Evolutionary conservation across 2,113 vertebrate species (phyloP), one percentile per base, ranked within the genome.

Genomic region (Atlantisia rogersi): DNA sequence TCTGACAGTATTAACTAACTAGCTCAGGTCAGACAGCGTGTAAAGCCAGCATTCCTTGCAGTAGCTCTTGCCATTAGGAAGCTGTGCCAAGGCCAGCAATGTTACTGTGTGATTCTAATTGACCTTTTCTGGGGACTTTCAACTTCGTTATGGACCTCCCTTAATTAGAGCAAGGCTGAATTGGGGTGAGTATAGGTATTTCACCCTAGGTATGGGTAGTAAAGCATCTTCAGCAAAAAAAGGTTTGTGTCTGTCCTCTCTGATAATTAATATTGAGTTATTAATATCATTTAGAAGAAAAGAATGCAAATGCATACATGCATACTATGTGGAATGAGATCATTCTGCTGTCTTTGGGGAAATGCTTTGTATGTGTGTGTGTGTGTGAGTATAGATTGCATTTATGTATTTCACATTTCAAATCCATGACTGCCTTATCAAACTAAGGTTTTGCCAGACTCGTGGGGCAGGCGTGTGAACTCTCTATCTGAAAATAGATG

Each of bases 201-300:
- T 58, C n/a, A 7, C 48, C 5, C 4, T 40, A 39, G 29, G 19
- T 52, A 12, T 75, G 35, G 31, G 7, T 40, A 53, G 10, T 11
- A 81, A 94, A 26, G 46, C 42, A 48, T 35, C 68, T 92, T 67
- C 37, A 81, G 52, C 32, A 58, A 77, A 81, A 28, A 17, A 25
- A 31, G 7, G 29, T 74, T 76, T 69, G 12, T 29, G 7, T 83
- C 58, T 88, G 28, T 88, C 6, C 11, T 8, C 14, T 56, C 80
- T 71, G 28, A 39, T 81, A 75, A 70, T 95, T 86, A 68, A 46
- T 65, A 56, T 46, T 19, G 17, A 31, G 21, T 68, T 93, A 93
- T 83, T 93, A 86, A 71, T 90, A 81, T 35, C 26, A 76, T 78
- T 86, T 64, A 74, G 56, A 90, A 86, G 37, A 85, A 83, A 84